Evolutionary conservation across 2,113 vertebrate genomes (phyloP).

Genomic region (Pogona vitticeps): DNA sequence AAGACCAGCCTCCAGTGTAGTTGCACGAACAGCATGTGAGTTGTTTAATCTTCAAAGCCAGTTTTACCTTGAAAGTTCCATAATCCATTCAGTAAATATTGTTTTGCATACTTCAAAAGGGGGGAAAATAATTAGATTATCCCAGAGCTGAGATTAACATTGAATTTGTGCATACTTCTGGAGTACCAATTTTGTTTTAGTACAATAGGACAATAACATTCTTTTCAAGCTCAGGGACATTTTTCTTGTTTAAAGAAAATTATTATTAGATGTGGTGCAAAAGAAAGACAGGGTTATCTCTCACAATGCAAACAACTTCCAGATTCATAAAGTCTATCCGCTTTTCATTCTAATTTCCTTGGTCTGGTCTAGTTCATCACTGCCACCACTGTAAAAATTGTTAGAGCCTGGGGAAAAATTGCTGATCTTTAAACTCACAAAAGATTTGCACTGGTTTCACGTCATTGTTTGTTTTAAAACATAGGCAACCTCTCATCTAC

Average conservation of each 20-base stretch:
- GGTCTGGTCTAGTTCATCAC: not conserved
- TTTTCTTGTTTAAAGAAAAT: constrained; percentile 40
- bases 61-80: constrained; percentile 56
- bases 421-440: not conserved
- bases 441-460: not conserved
- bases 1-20: constrained; percentile 21
- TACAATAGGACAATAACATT: constrained; percentile 57
- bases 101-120: constrained; percentile 66
- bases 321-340: not conserved
- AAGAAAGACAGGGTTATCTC: not conserved
- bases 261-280: constrained; percentile 51
- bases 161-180: constrained; percentile 56
- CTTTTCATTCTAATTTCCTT: not conserved
- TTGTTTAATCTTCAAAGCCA: constrained; percentile 70
- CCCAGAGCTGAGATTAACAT: constrained; percentile 54
- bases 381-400: not conserved
- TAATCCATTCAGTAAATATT: constrained; percentile 66
- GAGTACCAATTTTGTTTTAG: constrained; percentile 43
- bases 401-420: too few relatives aligned
- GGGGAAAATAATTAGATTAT: constrained; percentile 66
- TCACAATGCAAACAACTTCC: not conserved
- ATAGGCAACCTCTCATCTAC: too few relatives aligned
- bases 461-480: not conserved
- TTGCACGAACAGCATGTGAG: constrained; percentile 51
- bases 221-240: constrained; percentile 36